Base-by-base conservation (phyloP, 2,113 vertebrate genomes). In the Epinephelus fuscoguttatus region DNA sequence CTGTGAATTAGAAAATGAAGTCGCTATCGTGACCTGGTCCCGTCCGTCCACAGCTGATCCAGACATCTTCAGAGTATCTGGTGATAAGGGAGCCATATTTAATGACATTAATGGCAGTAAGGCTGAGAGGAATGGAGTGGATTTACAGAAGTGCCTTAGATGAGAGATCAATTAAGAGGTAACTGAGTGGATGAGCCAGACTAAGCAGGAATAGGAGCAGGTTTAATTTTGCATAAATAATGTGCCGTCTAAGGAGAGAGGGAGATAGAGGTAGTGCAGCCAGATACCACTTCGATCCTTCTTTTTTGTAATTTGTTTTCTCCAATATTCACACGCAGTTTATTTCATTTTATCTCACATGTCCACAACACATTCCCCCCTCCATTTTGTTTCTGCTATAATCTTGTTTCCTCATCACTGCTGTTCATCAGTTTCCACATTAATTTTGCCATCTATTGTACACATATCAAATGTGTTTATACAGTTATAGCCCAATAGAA, bases 171-270 rank as follows among this genome's bases (percentile, higher is more conserved):
- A 95, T 95, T 93, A 82, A 82, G 87, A 79, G 81, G 91, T 89
- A 91, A 90, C 91, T 91, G 88, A 90, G 84, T 89, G 90, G 86
- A 88, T 91, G 88, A 86, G 81, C 82, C 89, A 89, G 91, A 91
- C 92, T 91, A 89, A 91, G 91, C 88, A 90, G 91, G 93, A 93
- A 93, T 89, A 84, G 87, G 59, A 90, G 81, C 85, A 80, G 87
- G 87, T 94, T 95, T 95, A 92, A 94, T 95, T 96, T 92, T 92
- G 90, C 91, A 95, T 95, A 92, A 95, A 95, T 94, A 95, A 94
- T 94, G 91, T 91, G 93, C 80, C 33, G 80, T 77, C 63, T 72
- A 72, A 85, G 75, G 81, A 59, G 56, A 71, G 42, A 56, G 15
- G 11, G 37, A 66, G 61, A 87, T 70, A 23, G 79, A 70, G 73